These are phyloP conservation scores for Coluber constrictor DNA, from an alignment of 2,797 vertebrate species.

Conservation along the genomic window DNA sequence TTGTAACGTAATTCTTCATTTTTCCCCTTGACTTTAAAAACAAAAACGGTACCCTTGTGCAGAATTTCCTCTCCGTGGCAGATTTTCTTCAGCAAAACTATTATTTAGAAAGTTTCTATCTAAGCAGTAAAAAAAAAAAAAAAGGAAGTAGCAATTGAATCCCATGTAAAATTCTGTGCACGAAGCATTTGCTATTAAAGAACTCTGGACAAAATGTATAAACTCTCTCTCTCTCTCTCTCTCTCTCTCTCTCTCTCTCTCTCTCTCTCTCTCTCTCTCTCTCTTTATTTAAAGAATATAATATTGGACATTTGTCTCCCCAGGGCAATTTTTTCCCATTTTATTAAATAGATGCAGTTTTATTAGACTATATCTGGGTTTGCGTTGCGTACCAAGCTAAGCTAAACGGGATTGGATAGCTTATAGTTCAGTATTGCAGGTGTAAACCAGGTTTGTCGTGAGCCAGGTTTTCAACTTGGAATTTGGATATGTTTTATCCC, in stretches of 20 bases:
- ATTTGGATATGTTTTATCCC: not conserved
- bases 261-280: no score
- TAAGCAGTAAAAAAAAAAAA: not conserved
- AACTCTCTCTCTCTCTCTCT: not conserved
- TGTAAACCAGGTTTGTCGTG: not conserved
- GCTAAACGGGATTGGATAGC: not conserved
- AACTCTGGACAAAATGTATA: not conserved
- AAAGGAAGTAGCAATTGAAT: not conserved
- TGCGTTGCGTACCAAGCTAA: not conserved
- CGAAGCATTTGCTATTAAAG: not conserved
- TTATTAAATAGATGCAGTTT: not conserved
- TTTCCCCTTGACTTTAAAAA: not conserved
- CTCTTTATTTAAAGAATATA: not conserved
- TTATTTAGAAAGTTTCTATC: not conserved
- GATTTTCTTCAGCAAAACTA: not conserved
- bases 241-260: no score
- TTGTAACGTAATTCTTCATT: not conserved
- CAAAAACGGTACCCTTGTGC: not conserved
- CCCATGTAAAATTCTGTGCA: not conserved
- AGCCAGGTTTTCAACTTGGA: not conserved
- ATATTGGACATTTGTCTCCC: not conserved
- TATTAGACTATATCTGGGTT: not conserved
- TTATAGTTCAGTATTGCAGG: not conserved
- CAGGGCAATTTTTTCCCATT: not conserved
- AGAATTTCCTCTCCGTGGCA: not conserved